Evolutionary conservation across 2,113 vertebrate species (phyloP).

Genomic region (Polypterus senegalus): DNA sequence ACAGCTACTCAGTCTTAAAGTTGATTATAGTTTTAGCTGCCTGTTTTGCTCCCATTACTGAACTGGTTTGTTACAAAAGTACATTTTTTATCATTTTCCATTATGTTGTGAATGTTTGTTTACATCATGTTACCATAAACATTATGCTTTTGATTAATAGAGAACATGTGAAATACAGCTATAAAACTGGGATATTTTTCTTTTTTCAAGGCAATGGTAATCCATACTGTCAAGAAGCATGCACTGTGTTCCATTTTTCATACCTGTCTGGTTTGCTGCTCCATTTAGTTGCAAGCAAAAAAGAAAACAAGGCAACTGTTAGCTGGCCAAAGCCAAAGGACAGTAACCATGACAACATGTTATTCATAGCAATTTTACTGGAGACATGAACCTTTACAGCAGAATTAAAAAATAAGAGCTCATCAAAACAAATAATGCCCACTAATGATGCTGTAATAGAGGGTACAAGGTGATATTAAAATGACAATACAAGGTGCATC

Average conservation of each 20-base stretch:
- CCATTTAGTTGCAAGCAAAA: conserved; percentile 73
- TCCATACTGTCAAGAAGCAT: no score
- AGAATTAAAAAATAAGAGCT: conserved; percentile 28
- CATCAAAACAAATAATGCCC: conserved; percentile 25
- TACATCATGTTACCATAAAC: no score
- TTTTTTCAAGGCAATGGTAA: conserved; percentile 11
- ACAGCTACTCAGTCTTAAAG: no score
- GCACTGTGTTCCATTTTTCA: conserved; percentile 41
- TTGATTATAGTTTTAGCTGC: no score
- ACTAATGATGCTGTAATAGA: conserved; percentile 21
- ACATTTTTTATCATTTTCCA: no score
- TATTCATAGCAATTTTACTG: conserved; percentile 20
- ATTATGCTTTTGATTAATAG: no score
- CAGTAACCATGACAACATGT: conserved; percentile 33
- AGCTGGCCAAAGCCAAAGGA: conserved; percentile 41
- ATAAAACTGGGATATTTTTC: no score
- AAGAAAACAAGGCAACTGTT: conserved; percentile 60
- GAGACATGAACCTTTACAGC: conserved; percentile 23
- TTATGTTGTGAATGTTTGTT: no score
- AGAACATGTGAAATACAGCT: no score
- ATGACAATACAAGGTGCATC: conserved; percentile 5
- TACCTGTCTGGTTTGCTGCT: conserved; percentile 99
- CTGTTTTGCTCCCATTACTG: no score
- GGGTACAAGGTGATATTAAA: conserved; percentile 11
- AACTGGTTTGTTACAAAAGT: no score